phyloP scores from a whole-genome alignment of 2,797 vertebrate genomes.

The Artibeus lituratus region DNA sequence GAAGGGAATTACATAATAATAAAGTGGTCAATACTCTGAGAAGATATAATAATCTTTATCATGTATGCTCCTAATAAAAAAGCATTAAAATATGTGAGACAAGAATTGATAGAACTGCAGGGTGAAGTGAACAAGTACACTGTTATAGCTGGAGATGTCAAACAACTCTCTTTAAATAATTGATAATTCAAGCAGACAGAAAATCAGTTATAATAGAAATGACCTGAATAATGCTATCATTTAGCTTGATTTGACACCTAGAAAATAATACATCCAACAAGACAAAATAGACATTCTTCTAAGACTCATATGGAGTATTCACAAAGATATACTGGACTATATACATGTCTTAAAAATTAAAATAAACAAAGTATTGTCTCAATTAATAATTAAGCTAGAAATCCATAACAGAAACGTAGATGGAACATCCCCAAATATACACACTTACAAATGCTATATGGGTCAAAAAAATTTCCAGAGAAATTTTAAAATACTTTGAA shows the following conservation, averaged over 20 bases:
- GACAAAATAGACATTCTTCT: background rate
- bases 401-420: background rate
- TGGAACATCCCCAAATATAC: background rate
- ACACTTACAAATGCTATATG: background rate
- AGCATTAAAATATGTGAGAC: background rate
- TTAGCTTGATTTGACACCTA: background rate
- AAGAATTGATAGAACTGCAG: background rate
- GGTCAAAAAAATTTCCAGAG: background rate
- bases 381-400: background rate
- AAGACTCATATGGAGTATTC: background rate
- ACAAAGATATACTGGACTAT: background rate
- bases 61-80: background rate
- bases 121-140: background rate
- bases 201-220: constrained; percentile 40
- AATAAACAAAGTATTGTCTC: background rate
- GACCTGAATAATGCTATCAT: background rate
- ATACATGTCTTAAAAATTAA: background rate
- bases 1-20: background rate
- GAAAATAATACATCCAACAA: background rate
- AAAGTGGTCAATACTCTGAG: background rate
- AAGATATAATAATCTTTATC: background rate
- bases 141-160: background rate
- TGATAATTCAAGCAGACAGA: constrained; percentile 12
- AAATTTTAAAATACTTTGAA: background rate
- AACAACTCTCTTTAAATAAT: background rate